Percentiles rank a stretch among this genome's conserved stretches.
phyloP scores from a whole-genome alignment of 2,113 vertebrate species.

The Meriones unguiculatus region DNA sequence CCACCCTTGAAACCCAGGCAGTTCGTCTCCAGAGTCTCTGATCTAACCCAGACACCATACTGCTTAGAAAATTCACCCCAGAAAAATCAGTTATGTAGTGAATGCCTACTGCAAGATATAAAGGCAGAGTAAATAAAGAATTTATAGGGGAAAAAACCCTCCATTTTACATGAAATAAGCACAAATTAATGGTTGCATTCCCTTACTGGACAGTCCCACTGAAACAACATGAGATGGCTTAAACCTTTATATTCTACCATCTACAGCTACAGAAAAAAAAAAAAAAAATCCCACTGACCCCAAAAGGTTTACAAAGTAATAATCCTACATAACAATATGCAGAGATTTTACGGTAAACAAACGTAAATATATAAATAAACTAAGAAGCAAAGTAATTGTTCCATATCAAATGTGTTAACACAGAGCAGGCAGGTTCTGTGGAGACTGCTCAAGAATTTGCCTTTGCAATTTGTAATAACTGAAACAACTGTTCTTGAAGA shows the following conservation, averaged over 20 bases:
- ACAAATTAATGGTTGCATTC: background rate
- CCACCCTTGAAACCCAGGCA: background rate
- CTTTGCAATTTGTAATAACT: constrained; percentile 1
- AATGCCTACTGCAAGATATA: background rate
- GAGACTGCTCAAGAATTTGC: constrained; percentile 16
- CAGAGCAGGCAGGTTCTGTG: background rate
- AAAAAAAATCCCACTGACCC: constrained; percentile 8
- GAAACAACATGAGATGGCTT: constrained; percentile 33
- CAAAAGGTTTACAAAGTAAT: constrained; percentile 50
- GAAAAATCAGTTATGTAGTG: background rate
- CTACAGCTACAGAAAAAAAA: constrained; percentile 45
- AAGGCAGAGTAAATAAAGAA: background rate
- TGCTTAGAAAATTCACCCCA: background rate
- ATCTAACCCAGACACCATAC: background rate
- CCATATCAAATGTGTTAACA: background rate
- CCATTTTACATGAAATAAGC: background rate
- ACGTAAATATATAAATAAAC: background rate
- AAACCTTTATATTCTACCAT: background rate
- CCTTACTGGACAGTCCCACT: background rate
- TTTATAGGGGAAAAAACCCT: background rate
- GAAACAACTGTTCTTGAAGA: background rate
- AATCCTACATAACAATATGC: background rate
- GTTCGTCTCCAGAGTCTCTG: background rate
- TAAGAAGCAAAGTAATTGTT: constrained; percentile 36
- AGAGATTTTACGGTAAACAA: constrained; percentile 22